phyloP scores from a whole-genome alignment of 2,113 vertebrate species.

The Callaeas wilsoni region DNA sequence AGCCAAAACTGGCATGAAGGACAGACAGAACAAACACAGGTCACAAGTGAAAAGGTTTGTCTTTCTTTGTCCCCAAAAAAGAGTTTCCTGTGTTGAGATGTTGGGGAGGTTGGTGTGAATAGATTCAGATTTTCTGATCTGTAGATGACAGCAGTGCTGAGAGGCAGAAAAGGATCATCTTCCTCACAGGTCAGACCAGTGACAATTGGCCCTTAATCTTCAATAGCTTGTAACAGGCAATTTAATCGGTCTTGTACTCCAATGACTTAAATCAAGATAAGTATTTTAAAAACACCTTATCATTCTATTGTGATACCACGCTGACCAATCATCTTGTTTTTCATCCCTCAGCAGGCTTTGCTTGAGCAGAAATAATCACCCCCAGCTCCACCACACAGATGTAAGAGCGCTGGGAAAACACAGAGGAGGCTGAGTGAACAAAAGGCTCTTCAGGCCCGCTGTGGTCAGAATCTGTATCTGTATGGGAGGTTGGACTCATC shows the following conservation, averaged over 20 bases:
- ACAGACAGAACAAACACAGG: background rate
- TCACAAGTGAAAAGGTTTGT: background rate
- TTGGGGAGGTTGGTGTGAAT: background rate
- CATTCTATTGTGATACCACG: background rate
- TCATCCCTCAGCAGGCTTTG: background rate
- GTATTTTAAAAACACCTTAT: background rate
- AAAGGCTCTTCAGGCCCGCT: conserved; percentile 31
- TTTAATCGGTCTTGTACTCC: background rate
- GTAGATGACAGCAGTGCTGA: background rate
- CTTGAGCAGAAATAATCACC: background rate
- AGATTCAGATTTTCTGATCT: background rate
- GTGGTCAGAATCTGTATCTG: conserved; percentile 1
- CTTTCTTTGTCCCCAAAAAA: background rate
- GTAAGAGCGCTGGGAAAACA: background rate
- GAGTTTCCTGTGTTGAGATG: background rate
- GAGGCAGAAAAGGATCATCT: background rate
- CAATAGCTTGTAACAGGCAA: background rate
- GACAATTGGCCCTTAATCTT: background rate
- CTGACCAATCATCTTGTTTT: background rate
- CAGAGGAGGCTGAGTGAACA: conserved; percentile 8
- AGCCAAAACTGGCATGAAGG: background rate
- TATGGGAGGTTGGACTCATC: background rate
- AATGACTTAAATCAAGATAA: background rate
- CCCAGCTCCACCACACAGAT: background rate
- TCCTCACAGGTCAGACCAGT: background rate